Evolutionary conservation across 2,113 vertebrate genomes (phyloP), one percentile per base, ranked within the genome.

Genomic region (Gila orcuttii): DNA sequence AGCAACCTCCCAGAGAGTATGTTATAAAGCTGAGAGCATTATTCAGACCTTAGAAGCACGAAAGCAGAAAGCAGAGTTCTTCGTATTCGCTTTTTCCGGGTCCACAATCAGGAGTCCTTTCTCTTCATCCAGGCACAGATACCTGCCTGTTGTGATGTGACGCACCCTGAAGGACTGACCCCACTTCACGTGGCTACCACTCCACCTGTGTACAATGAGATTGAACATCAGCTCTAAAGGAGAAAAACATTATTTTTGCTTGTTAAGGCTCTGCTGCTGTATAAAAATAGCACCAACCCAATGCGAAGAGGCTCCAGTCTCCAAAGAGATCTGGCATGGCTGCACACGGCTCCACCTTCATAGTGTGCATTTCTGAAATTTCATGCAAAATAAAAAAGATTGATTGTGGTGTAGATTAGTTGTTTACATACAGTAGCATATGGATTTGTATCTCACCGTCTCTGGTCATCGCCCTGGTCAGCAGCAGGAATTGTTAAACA

Each of bases 261-360:
- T 47, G n/a, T 78, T 12, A 36, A 76, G 25, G 19, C 25, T 10
- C 31, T 33, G 3, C 23, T 10, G 3, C 13, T 10, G 15, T 68
- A 28, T 36, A 66, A 0, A 68, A n/a, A 42, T 19, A 50, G 17
- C 59, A 86, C 91, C 73, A 45, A 97, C 97, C 92, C 96, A 57
- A 98, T 97, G 39, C 97, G 95, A 52, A 98, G 92, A 0, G 97
- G 97, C 85, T 98, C 97, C 60, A 98, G 93, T 86, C 97, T 94
- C 97, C 97, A 98, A 74, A 98, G 93, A 8, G 97, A 98, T 3
- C 97, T 95, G n/a, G 97, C 97, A 0, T 97, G 96, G 78, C 96
- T 97, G 85, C 97, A 98, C 2, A 97, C 96, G 1, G 96, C 92
- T 0, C 97, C 97, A 0, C 97, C 97, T 89, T 98, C 97, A 8